Evolutionary conservation across 2,113 vertebrate species (phyloP).

Genomic region (Stomatorhinus ivindoensis): DNA sequence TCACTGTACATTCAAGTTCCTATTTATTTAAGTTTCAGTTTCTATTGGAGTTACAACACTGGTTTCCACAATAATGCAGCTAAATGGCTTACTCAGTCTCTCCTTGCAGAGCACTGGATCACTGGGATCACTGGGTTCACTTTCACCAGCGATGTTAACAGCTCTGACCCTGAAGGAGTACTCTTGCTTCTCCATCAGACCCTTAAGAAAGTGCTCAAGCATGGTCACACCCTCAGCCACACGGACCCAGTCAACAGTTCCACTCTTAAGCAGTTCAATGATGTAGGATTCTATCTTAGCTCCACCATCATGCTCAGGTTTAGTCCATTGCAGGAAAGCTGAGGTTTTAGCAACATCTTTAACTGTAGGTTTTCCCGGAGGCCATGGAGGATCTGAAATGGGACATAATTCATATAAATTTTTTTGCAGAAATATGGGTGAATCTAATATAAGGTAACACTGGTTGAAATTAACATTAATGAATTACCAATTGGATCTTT

Average conservation of each 20-base stretch:
- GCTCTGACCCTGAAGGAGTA: constrained; percentile 91
- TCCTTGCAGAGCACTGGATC: constrained; percentile 93
- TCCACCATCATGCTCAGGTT: constrained; percentile 92
- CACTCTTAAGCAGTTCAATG: constrained; percentile 86
- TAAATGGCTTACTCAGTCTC: constrained; percentile 75
- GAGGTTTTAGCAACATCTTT: constrained; percentile 82
- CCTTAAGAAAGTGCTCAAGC: constrained; percentile 78
- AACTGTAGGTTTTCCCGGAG: constrained; percentile 84
- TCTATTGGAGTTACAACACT: neutral
- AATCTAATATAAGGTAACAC: neutral
- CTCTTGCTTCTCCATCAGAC: constrained; percentile 90
- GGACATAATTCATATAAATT: neutral
- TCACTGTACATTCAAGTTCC: neutral
- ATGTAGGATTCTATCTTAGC: constrained; percentile 93
- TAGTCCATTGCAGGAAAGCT: constrained; percentile 74
- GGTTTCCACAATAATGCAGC: neutral
- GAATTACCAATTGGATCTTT: constrained; percentile 90
- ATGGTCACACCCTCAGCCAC: constrained; percentile 81
- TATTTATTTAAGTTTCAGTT: neutral
- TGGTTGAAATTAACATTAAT: neutral
- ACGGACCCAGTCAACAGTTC: constrained; percentile 91
- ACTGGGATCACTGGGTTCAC: constrained; percentile 89
- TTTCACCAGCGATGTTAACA: constrained; percentile 86
- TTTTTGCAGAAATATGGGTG: neutral
- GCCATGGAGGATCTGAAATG: constrained; percentile 87